Percentiles rank a stretch among this genome's conserved stretches.
Evolutionary conservation across 2,113 vertebrate genomes (phyloP).

Genomic region (Noturus placidus): DNA sequence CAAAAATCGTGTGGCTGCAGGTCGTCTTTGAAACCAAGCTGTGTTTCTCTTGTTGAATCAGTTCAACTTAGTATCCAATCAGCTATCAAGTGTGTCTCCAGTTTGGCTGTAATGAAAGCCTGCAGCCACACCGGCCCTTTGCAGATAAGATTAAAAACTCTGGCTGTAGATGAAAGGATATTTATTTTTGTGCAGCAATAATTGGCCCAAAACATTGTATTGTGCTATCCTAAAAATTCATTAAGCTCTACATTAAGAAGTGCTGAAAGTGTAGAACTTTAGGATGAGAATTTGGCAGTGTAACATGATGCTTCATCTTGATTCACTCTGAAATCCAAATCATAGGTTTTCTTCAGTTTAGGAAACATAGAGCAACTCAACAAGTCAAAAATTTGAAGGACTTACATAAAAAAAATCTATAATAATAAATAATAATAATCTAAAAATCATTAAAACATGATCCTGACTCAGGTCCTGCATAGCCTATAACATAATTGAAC

Average conservation of each 20-base stretch:
- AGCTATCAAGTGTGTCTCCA: not conserved
- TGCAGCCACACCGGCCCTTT: not conserved
- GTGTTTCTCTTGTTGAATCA: not conserved
- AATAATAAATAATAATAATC: too few relatives aligned
- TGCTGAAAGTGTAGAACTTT: not conserved
- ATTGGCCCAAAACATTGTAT: too few relatives aligned
- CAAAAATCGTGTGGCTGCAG: not conserved
- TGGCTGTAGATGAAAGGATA: too few relatives aligned
- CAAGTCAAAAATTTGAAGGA: too few relatives aligned
- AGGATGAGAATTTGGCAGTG: not conserved
- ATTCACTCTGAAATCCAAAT: too few relatives aligned
- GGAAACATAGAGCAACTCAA: too few relatives aligned
- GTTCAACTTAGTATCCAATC: not conserved
- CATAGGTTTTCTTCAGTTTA: too few relatives aligned
- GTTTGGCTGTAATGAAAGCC: too few relatives aligned
- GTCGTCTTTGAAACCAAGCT: not conserved
- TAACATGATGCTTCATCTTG: not conserved
- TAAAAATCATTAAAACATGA: not conserved
- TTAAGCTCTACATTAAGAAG: not conserved
- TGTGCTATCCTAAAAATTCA: too few relatives aligned
- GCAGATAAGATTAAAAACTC: too few relatives aligned
- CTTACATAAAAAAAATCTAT: too few relatives aligned
- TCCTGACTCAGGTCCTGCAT: not conserved
- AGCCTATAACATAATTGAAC: not conserved
- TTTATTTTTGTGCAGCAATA: too few relatives aligned